These are phyloP conservation scores for Sitobion miscanthi DNA, from an alignment of 1,140 invertebrate species.

Conservation along the genomic window DNA sequence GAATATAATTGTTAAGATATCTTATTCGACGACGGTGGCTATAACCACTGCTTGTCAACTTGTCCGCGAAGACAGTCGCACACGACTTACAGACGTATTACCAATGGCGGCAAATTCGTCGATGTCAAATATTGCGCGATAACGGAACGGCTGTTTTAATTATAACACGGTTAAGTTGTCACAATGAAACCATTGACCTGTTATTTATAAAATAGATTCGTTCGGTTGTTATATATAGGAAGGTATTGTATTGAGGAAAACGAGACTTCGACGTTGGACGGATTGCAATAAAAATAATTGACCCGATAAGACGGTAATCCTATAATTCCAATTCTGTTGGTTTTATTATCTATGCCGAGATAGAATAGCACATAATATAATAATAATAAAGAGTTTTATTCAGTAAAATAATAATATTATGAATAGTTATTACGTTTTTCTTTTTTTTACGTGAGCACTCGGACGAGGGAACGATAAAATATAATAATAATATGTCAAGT, in stretches of 20 bases:
- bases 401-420: background rate
- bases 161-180: background rate
- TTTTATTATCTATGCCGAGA: background rate
- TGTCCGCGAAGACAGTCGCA: background rate
- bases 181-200: background rate
- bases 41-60: background rate
- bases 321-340: background rate
- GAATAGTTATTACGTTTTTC: background rate
- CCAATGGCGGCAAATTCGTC: background rate
- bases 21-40: background rate
- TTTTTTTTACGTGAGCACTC: background rate
- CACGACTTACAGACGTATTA: background rate
- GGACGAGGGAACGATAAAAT: background rate
- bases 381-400: background rate
- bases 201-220: background rate
- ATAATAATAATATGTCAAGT: background rate
- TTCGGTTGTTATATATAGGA: too few relatives aligned
- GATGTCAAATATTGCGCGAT: background rate
- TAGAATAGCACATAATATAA: background rate
- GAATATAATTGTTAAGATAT: background rate
- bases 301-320: background rate
- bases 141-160: background rate
- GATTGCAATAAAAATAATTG: constrained; percentile 1
- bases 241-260: background rate
- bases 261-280: background rate